Base-by-base conservation (phyloP, 1,140 invertebrate species). In the Acromyrmex heyeri region DNA sequence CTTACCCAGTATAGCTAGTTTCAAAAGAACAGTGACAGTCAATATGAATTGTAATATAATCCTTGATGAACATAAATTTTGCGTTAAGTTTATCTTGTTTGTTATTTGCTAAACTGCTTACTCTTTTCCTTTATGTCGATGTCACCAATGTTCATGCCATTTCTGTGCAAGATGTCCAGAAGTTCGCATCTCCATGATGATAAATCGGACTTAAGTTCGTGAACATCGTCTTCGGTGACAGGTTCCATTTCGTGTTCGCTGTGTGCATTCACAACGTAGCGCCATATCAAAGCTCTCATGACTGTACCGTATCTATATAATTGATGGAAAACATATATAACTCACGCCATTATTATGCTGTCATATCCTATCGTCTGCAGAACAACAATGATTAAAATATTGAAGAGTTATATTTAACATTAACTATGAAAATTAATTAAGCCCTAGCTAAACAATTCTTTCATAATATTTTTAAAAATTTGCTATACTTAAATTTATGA, bases 221-320 rank as follows among this genome's bases (percentile, higher is more conserved):
- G 99, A 67, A 99, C 96, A 91, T 99, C 98, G 90, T 99, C 98
- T 93, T 99, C 98, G 18, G 98, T 98, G 0, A 99, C 98, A 0
- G 96, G 95, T 88, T 97, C 96, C 88, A 97, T 96, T 87, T 98
- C 97, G 87, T 96, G 96, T 91, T 97, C 97, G 61, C 97, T 95
- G 90, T 98, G 98, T 95, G 97, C 97, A 44, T 97, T 96, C 0
- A 97, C 97, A 6, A 98, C 96, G 93, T 98, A 98, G 1, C 98
- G 96, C 97, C 98, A 98, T 24, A 98, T 97, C 38, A 98, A 93
- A 1, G 97, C 97, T 61, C 97, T 96, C 96, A 98, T 98, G 0
- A 98, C 98, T 0, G 97, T 96, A 27, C 96, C 96, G 92, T 98
- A 98, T 64, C 97, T 96, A 69, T 27, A 86, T 24, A 69, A 69